These are phyloP conservation scores for Dendroctonus valens DNA, from an alignment of 1,140 invertebrate species.

Conservation along the genomic window DNA sequence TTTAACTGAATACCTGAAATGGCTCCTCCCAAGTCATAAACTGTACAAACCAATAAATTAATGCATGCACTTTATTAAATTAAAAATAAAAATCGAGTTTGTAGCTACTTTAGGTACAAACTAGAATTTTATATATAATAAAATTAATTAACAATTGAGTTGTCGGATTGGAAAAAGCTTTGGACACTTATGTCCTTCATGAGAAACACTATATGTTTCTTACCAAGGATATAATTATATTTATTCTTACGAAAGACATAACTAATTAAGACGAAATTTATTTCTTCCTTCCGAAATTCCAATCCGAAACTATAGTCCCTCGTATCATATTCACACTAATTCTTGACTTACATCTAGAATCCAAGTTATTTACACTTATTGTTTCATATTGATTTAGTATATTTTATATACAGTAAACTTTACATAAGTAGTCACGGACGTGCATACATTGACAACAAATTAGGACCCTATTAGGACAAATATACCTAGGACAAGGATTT, in stretches of 20 bases:
- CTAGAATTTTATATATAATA: conserved; percentile 22
- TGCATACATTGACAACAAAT: too few relatives aligned
- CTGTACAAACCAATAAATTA: conserved; percentile 11
- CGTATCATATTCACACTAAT: background rate
- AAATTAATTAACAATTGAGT: conserved; percentile 34
- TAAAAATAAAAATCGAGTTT: conserved; percentile 29
- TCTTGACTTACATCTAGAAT: conserved; percentile 27
- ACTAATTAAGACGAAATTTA: background rate
- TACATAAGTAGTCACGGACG: conserved; percentile 18
- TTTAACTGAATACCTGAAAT: too few relatives aligned
- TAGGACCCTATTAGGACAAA: too few relatives aligned
- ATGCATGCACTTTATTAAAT: conserved; percentile 29
- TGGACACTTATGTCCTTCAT: too few relatives aligned
- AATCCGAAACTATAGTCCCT: conserved; percentile 4
- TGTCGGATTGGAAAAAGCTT: conserved; percentile 1
- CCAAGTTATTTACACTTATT: conserved; percentile 36
- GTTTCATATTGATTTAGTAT: conserved; percentile 35
- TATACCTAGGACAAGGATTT: too few relatives aligned
- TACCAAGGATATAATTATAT: too few relatives aligned
- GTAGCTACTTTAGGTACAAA: conserved; percentile 26
- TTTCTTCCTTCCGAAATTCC: background rate
- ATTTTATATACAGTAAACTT: conserved; percentile 39
- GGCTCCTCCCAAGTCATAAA: background rate
- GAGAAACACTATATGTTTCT: background rate
- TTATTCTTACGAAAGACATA: background rate